Conservation (phyloP, 2,113 vertebrate species). For the Neodon shergylaensis region DNA sequence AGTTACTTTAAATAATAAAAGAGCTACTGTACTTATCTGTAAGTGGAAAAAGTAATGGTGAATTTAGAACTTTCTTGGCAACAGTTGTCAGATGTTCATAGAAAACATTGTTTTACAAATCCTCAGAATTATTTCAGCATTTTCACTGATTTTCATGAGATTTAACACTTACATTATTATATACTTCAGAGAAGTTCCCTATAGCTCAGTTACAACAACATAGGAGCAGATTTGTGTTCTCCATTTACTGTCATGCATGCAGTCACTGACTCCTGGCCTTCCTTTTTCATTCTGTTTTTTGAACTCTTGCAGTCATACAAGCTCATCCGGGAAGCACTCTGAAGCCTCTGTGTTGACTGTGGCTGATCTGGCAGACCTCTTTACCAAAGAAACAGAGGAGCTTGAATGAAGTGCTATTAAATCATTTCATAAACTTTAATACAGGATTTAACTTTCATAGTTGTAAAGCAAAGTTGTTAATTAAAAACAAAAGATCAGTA, state of each 20-base stretch:
- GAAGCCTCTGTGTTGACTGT: slow-evolving; percentile 97
- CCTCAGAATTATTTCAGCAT: background rate
- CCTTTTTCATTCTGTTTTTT: slow-evolving; percentile 59
- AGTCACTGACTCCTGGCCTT: slow-evolving; percentile 3
- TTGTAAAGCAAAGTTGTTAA: slow-evolving; percentile 57
- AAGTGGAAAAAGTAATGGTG: slow-evolving; percentile 11
- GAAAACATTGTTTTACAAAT: slow-evolving; percentile 28
- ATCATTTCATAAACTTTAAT: slow-evolving; percentile 24
- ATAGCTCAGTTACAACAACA: background rate
- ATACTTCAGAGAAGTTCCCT: background rate
- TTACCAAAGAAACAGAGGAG: slow-evolving; percentile 93
- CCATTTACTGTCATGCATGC: background rate
- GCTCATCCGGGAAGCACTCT: slow-evolving; percentile 93
- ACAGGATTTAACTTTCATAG: background rate
- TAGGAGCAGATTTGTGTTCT: background rate
- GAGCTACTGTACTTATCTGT: slow-evolving; percentile 28
- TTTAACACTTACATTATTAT: background rate
- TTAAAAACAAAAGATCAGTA: slow-evolving; percentile 62
- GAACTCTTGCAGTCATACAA: slow-evolving; percentile 89
- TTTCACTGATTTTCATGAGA: background rate
- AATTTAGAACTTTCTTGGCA: slow-evolving; percentile 4
- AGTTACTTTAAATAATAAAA: background rate
- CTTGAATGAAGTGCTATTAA: slow-evolving; percentile 86
- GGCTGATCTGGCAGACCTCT: slow-evolving; percentile 96
- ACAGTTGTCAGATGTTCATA: background rate